A percentile compares a stretch with the other conserved stretches of the same genome.
These are phyloP conservation scores for Acridotheres tristis DNA, from an alignment of 2,797 vertebrate species.

Conservation along the genomic window DNA sequence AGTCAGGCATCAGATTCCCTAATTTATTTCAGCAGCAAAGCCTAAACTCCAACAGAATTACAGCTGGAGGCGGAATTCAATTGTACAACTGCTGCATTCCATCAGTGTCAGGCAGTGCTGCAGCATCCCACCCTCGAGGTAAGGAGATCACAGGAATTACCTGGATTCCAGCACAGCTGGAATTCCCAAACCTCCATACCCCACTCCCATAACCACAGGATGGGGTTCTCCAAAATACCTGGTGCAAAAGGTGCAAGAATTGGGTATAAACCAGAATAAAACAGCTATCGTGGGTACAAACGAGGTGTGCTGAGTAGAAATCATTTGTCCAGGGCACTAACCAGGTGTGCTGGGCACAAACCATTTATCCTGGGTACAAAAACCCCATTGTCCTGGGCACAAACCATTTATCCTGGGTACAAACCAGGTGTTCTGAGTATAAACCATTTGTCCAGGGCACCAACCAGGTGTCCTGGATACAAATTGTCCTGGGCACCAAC, in stretches of 20 bases:
- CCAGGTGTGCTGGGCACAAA: rapidly evolving
- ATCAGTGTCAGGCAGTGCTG: neutral
- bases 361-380: too few relatives aligned
- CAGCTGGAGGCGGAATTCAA: neutral
- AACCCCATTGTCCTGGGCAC: too few relatives aligned
- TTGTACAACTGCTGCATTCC: neutral
- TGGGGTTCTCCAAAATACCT: rapidly evolving
- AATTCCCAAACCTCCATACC: neutral
- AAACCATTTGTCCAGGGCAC: too few relatives aligned
- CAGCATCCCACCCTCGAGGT: rapidly evolving
- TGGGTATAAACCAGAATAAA: rapidly evolving
- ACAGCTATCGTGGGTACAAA: neutral
- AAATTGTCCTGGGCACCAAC: too few relatives aligned
- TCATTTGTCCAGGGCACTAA: neutral
- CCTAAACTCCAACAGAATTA: neutral
- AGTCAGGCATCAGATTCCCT: neutral
- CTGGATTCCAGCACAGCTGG: neutral
- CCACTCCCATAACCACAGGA: rapidly evolving
- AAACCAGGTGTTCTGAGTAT: too few relatives aligned
- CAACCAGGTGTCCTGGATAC: neutral
- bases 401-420: too few relatives aligned
- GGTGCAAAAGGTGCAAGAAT: rapidly evolving
- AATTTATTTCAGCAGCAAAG: neutral
- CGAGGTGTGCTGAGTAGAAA: neutral
- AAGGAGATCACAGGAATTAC: neutral